Evolutionary conservation across 2,888 invertebrate species (phyloP).

Genomic region (Blomia tropicalis): DNA sequence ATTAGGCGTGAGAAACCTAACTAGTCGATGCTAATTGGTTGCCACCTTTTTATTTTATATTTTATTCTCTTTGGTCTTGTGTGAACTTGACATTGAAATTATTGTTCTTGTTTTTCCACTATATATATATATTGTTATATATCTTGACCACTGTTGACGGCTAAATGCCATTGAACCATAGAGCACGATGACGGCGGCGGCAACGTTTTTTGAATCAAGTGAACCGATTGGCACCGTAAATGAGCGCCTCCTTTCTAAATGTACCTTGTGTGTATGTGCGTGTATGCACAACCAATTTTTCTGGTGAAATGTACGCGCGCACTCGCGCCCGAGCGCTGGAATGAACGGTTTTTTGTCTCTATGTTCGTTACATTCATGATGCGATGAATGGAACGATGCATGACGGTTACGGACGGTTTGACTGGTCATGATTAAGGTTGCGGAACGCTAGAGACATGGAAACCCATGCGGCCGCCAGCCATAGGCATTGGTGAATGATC

Average conservation of each 20-base stretch:
- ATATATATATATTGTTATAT: too few relatives aligned
- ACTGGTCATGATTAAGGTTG: conserved; percentile 4
- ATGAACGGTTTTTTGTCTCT: conserved; percentile 12
- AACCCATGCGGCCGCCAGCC: background rate
- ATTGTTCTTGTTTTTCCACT: too few relatives aligned
- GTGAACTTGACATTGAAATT: conserved; percentile 12
- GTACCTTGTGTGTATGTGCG: too few relatives aligned
- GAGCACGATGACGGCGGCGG: conserved; percentile 1
- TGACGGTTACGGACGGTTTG: conserved; percentile 18
- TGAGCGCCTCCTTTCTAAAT: background rate
- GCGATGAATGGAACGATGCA: conserved; percentile 10
- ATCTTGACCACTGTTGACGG: background rate
- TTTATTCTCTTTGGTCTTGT: background rate
- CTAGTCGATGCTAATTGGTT: background rate
- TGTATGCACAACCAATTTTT: background rate
- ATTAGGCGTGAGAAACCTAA: conserved; percentile 12
- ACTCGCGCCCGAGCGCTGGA: background rate
- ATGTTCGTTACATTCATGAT: too few relatives aligned
- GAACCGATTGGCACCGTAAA: conserved; percentile 10
- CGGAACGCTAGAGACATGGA: conserved; percentile 1
- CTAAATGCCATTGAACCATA: conserved; percentile 3
- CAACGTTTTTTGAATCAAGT: background rate
- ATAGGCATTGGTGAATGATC: background rate
- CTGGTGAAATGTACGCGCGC: background rate
- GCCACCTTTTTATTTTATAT: too few relatives aligned